phyloP scores from a whole-genome alignment of 1,140 invertebrate species.

The Pseudomyrmex flavicornis region DNA sequence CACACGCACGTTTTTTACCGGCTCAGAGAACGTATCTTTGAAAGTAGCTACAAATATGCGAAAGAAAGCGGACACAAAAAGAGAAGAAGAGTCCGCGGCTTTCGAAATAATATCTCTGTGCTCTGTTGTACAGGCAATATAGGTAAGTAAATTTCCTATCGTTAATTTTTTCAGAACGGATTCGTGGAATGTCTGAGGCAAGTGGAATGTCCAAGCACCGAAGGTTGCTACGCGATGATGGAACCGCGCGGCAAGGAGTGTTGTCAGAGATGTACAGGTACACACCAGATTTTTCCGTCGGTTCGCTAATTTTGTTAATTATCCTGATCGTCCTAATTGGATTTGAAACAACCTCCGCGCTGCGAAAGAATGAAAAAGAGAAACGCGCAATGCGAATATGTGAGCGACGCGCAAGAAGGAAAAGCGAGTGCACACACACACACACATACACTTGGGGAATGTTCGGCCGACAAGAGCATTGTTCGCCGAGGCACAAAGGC shows the following conservation, averaged over 20 bases:
- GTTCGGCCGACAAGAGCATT: slow-evolving; percentile 70
- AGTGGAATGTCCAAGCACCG: slow-evolving; percentile 87
- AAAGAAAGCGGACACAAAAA: background rate
- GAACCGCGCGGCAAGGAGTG: slow-evolving; percentile 87
- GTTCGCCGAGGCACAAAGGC: slow-evolving; percentile 76
- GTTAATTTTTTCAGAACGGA: slow-evolving; percentile 87
- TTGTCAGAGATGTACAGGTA: slow-evolving; percentile 90
- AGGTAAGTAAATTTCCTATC: background rate
- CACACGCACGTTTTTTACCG: too few species aligned
- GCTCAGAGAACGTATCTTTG: too few species aligned
- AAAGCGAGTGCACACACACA: slow-evolving; percentile 8
- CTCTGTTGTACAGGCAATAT: too few species aligned
- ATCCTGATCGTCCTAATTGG: slow-evolving; percentile 48
- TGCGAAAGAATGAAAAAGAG: background rate
- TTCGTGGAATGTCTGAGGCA: slow-evolving; percentile 89
- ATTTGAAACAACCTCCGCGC: background rate
- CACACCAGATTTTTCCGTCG: slow-evolving; percentile 35
- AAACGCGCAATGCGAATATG: background rate
- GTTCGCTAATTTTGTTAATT: slow-evolving; percentile 44
- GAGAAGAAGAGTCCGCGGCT: background rate
- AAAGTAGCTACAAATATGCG: too few species aligned
- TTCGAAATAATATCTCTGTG: background rate
- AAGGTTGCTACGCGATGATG: slow-evolving; percentile 89
- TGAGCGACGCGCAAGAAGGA: slow-evolving; percentile 19
- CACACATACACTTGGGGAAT: slow-evolving; percentile 45